A percentile compares a stretch with the other conserved stretches of the same genome.
Evolutionary conservation across 2,888 invertebrate genomes (phyloP).

Genomic region (Eremobia ochroleuca): DNA sequence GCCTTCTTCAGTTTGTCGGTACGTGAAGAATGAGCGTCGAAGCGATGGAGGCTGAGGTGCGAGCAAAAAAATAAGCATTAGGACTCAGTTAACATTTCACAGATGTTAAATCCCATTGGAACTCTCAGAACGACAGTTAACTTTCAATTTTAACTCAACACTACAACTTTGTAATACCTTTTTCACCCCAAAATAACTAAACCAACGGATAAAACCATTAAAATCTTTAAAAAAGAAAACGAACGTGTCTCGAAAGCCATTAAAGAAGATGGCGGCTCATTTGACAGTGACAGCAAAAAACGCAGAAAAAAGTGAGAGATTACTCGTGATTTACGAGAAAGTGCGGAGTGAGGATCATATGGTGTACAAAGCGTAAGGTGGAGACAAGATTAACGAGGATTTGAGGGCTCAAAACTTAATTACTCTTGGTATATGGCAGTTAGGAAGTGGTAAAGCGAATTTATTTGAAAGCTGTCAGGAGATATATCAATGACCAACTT

Average conservation of each 20-base stretch:
- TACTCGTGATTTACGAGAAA: constrained; percentile 62
- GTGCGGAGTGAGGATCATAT: constrained; percentile 32
- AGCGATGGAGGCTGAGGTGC: constrained; percentile 14
- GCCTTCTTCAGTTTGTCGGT: neutral
- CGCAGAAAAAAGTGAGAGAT: constrained; percentile 60
- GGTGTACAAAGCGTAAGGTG: constrained; percentile 30
- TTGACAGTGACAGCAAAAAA: constrained; percentile 68
- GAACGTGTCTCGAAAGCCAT: constrained; percentile 52
- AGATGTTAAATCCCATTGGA: constrained; percentile 20
- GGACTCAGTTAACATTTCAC: constrained; percentile 25
- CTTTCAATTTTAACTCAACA: constrained; percentile 18
- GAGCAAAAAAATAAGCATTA: constrained; percentile 36
- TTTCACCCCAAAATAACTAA: constrained; percentile 34
- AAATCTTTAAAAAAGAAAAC: constrained; percentile 40
- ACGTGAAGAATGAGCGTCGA: neutral
- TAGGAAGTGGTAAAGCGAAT: constrained; percentile 15
- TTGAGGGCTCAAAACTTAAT: constrained; percentile 8
- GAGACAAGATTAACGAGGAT: constrained; percentile 16
- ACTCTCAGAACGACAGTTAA: constrained; percentile 3
- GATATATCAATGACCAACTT: neutral
- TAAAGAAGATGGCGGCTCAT: constrained; percentile 64
- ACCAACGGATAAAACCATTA: constrained; percentile 38
- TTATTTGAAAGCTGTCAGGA: neutral
- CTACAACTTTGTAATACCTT: constrained; percentile 14
- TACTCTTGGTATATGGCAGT: constrained; percentile 3